Conservation (phyloP, 2,888 invertebrate genomes). For the Agriopis marginaria region DNA sequence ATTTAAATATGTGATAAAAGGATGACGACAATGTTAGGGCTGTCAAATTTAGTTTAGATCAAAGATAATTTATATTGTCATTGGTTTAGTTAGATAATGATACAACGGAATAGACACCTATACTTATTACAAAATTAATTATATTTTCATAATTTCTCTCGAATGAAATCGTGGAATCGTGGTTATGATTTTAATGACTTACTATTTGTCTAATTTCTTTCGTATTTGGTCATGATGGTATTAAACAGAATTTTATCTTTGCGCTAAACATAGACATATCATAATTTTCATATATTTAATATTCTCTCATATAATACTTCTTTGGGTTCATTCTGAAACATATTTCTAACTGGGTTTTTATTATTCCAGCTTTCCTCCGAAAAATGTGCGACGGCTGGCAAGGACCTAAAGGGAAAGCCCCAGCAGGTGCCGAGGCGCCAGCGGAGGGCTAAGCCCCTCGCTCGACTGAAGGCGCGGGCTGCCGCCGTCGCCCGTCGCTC, state of each 20-base stretch:
- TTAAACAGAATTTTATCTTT: no score
- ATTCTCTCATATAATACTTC: background rate
- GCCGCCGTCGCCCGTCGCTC: conserved; percentile 49
- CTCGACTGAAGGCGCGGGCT: conserved; percentile 45
- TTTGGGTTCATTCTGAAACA: background rate
- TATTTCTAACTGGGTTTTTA: conserved; percentile 27
- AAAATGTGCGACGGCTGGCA: conserved; percentile 91
- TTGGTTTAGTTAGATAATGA: no score
- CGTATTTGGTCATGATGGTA: background rate
- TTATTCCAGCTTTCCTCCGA: conserved; percentile 92
- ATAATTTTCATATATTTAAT: background rate
- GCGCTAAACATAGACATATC: no score
- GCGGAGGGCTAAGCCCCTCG: conserved; percentile 66
- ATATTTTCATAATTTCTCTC: background rate
- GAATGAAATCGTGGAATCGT: background rate
- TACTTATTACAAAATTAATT: background rate
- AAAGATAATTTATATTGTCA: no score
- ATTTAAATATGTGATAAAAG: no score
- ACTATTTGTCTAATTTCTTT: background rate
- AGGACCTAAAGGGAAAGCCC: conserved; percentile 43
- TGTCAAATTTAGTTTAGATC: no score
- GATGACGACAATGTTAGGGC: no score
- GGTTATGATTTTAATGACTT: background rate
- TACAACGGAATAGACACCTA: no score
- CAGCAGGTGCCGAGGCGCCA: conserved; percentile 62